phyloP scores from a whole-genome alignment of 2,797 vertebrate genomes.

The Salmo trutta region DNA sequence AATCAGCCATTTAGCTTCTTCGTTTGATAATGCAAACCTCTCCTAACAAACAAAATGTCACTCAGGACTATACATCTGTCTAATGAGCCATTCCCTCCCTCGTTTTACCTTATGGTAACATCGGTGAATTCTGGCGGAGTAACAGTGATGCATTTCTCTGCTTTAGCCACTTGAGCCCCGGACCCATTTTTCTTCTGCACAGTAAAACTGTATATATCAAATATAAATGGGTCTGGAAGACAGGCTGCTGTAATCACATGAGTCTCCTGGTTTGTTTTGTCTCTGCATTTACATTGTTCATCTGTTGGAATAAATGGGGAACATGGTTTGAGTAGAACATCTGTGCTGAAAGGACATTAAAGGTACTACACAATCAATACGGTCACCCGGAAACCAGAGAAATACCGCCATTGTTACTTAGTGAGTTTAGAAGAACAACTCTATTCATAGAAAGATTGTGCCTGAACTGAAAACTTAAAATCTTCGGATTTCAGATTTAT shows the following conservation, averaged over 20 bases:
- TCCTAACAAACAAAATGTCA: background rate
- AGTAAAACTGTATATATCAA: conserved; percentile 66
- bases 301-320: conserved; percentile 20
- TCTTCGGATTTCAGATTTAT: background rate
- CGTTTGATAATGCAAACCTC: background rate
- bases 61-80: background rate
- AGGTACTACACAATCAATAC: background rate
- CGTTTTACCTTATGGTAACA: conserved; percentile 69
- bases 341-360: background rate
- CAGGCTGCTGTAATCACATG: conserved; percentile 65
- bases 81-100: background rate
- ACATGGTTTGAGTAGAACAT: background rate
- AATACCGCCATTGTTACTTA: background rate
- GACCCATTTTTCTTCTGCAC: conserved; percentile 20
- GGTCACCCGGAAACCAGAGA: background rate
- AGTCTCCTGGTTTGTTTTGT: conserved; percentile 45
- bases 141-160: conserved; percentile 75
- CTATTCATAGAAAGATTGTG: background rate
- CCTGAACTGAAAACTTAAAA: background rate
- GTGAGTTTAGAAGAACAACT: background rate
- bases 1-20: background rate
- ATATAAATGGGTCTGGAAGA: conserved; percentile 70
- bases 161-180: conserved; percentile 35
- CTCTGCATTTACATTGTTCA: conserved; percentile 40
- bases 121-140: conserved; percentile 61